Base-by-base conservation (phyloP, 2,888 invertebrate genomes). In the Fragum fragum region DNA sequence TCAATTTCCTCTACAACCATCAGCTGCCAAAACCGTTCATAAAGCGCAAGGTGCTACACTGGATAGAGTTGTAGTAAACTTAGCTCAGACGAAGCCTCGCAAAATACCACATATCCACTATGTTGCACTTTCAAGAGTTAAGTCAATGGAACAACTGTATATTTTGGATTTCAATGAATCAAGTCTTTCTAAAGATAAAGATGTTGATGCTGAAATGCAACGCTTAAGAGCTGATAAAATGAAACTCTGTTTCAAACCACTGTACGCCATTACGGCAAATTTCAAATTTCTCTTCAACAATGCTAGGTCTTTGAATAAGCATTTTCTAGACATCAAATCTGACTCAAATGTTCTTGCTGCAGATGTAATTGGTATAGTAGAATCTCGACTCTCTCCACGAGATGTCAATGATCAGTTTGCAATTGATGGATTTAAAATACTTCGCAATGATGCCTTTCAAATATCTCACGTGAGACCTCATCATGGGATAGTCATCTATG, bases 1-100 rank as follows among this genome's bases (percentile, higher is more conserved):
- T 9, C 85, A 85, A 59, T 78, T 84, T 73, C 84, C 79, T 32
- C 39, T 84, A 6, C 55, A 73, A 59, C 68, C 84, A 73, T 69
- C 81, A 52, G 81, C 84, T 28, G 76, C 52, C 9, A 75, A 76
- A 57, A 74, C 84, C 32, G 71, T 84, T 26, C 79, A 84, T 47
- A 81, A 76, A 55, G 70, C 76, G 1, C 84, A 84, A 76, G 78
- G 83, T 28, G 52, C 63, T 28, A 83, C 79, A n/a, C 53, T 79
- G 21, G 68, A 76, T 18, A 23, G 69, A 18, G 61, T 71, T 59
- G 71, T 71, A 5, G 28, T 61, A n/a, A 47, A 61, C 61, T 36
- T 76, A 18, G 36, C 61, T 29, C 42, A 42, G 61, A 32, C n/a
- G 59, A 59, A 29, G 32, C 2, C 26, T 57, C 2, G 29, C 6